Conservation (phyloP, 2,888 invertebrate genomes). For the Lasioglossum villosulum region DNA sequence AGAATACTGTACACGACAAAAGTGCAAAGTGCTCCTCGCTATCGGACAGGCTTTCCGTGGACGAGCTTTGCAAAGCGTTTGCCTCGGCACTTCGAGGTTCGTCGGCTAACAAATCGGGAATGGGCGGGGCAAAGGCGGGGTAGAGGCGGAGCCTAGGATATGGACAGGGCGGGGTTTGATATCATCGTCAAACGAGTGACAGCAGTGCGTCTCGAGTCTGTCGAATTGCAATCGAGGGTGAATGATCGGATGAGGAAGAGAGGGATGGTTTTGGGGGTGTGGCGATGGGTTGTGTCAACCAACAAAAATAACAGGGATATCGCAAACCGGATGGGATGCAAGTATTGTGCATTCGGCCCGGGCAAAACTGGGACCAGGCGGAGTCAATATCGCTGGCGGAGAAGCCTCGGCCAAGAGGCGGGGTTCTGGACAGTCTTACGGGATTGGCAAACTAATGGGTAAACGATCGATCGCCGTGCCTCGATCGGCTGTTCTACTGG, state of each 20-base stretch:
- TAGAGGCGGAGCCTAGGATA: background rate
- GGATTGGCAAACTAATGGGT: background rate
- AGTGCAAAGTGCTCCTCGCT: constrained; percentile 59
- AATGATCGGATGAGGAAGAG: constrained; percentile 12
- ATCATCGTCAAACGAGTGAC: constrained; percentile 63
- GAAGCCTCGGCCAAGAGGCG: background rate
- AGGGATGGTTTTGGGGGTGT: background rate
- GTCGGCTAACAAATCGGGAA: constrained; percentile 48
- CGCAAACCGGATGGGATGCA: constrained; percentile 9
- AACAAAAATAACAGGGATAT: background rate
- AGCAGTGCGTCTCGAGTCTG: constrained; percentile 55
- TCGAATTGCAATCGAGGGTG: constrained; percentile 41
- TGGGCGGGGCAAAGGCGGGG: constrained; percentile 9
- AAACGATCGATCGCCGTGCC: constrained; percentile 19
- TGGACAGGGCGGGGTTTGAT: background rate
- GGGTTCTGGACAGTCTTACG: constrained; percentile 3
- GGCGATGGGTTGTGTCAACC: background rate
- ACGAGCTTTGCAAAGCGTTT: constrained; percentile 45
- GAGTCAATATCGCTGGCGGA: background rate
- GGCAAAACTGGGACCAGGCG: constrained; percentile 11
- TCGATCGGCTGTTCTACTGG: constrained; percentile 20
- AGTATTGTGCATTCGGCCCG: background rate
- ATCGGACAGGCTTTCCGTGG: constrained; percentile 29
- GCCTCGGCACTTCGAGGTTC: constrained; percentile 57
- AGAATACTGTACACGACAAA: constrained; percentile 51